Evolutionary conservation across 2,888 invertebrate genomes (phyloP).

Genomic region (Blastobasis lacticolella): DNA sequence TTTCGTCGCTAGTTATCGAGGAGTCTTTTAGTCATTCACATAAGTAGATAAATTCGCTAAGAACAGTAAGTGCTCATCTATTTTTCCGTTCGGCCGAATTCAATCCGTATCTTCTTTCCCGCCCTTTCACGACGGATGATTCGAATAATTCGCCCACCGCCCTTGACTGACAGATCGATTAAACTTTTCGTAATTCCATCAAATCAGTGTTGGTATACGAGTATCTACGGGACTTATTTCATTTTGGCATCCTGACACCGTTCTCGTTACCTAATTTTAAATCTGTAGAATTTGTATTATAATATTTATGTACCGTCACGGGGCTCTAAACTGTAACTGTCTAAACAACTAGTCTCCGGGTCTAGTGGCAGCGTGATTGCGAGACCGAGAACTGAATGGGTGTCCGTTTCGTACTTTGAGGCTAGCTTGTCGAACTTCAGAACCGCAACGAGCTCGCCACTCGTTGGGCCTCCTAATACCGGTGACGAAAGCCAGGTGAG

Average conservation of each 20-base stretch:
- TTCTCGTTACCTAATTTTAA: constrained; percentile 19
- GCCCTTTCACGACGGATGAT: constrained; percentile 1
- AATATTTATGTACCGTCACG: no score
- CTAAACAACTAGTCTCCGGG: no score
- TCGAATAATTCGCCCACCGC: constrained; percentile 11
- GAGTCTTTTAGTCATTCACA: neutral
- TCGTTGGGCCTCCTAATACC: no score
- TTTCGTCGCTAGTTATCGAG: neutral
- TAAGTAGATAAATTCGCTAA: neutral
- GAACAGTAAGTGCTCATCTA: constrained; percentile 3
- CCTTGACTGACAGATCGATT: constrained; percentile 41
- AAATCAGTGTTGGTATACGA: constrained; percentile 18
- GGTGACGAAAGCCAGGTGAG: no score
- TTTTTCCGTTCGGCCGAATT: constrained; percentile 2
- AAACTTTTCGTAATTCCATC: constrained; percentile 27
- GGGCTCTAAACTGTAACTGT: no score
- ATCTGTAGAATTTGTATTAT: neutral
- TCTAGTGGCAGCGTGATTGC: no score
- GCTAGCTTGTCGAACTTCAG: no score
- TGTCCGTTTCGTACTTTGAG: no score
- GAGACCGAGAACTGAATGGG: no score
- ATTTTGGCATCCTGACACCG: constrained; percentile 16
- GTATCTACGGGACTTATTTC: constrained; percentile 12
- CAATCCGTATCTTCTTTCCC: constrained; percentile 5
- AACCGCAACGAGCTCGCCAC: no score